These are phyloP conservation scores for Chlorospingus semifuscus DNA, from an alignment of 2,797 vertebrate genomes.

Conservation along the genomic window DNA sequence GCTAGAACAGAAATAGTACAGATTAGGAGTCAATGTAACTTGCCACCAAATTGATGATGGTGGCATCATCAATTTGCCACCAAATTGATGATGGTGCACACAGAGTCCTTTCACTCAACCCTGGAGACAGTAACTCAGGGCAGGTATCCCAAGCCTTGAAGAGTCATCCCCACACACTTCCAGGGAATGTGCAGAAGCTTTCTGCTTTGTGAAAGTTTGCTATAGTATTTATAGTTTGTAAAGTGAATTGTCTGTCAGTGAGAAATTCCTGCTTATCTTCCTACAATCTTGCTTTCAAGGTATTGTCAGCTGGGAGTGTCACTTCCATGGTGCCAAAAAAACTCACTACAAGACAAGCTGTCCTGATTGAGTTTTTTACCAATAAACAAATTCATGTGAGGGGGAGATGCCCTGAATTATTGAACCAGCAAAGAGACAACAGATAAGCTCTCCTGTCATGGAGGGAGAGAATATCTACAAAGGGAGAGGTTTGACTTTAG, in stretches of 20 bases:
- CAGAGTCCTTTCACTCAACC: not conserved
- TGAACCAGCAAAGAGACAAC: not conserved
- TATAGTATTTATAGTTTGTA: not conserved
- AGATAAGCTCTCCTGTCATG: not conserved
- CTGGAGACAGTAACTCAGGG: fast-evolving
- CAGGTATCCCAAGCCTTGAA: not conserved
- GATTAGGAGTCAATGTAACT: not conserved
- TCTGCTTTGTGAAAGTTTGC: not conserved
- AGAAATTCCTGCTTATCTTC: not conserved
- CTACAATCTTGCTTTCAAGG: not conserved
- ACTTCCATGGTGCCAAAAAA: not conserved
- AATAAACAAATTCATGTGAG: not conserved
- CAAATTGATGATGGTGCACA: fast-evolving
- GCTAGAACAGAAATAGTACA: not conserved
- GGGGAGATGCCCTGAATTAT: not conserved
- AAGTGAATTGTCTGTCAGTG: not conserved
- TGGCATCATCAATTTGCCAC: too few species aligned
- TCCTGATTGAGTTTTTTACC: not conserved
- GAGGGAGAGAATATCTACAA: not conserved
- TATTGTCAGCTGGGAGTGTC: not conserved
- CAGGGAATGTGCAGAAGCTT: not conserved
- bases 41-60: fast-evolving
- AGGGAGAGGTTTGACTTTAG: not conserved
- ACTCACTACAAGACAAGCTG: not conserved
- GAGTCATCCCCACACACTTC: not conserved